These are phyloP conservation scores for Manis javanica DNA, from an alignment of 2,797 vertebrate species.

Conservation along the genomic window DNA sequence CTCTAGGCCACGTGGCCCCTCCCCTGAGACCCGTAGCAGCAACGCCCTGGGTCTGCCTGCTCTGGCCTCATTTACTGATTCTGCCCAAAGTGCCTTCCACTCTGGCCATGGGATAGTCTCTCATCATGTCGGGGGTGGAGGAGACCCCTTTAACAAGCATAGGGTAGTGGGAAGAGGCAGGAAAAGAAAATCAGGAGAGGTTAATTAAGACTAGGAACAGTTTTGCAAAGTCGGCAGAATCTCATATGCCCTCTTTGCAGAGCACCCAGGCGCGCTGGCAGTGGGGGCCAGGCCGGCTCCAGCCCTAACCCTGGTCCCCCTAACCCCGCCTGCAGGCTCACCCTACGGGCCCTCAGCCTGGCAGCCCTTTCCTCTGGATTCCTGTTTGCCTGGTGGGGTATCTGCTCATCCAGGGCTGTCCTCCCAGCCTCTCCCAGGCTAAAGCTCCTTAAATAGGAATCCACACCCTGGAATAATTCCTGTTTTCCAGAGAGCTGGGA, in stretches of 20 bases:
- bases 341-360: background rate
- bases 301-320: background rate
- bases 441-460: conserved; percentile 80
- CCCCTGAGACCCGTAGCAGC: background rate
- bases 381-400: conserved; percentile 52
- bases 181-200: background rate
- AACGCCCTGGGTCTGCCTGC: background rate
- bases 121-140: background rate
- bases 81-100: background rate
- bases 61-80: background rate
- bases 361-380: conserved; percentile 68
- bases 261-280: background rate
- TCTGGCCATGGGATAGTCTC: background rate
- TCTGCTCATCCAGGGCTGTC: conserved; percentile 64
- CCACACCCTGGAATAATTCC: conserved; percentile 52
- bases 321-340: background rate
- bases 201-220: background rate
- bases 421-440: conserved; percentile 61
- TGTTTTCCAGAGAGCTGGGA: conserved; percentile 71
- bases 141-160: background rate
- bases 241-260: no score
- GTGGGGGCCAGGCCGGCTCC: background rate
- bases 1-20: rapidly evolving
- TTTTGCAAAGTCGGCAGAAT: background rate
- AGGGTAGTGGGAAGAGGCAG: rapidly evolving